Percentiles rank a stretch among this genome's conserved stretches.
Conservation (phyloP, 1,140 invertebrate genomes). For the Gonioctena quinquepunctata region DNA sequence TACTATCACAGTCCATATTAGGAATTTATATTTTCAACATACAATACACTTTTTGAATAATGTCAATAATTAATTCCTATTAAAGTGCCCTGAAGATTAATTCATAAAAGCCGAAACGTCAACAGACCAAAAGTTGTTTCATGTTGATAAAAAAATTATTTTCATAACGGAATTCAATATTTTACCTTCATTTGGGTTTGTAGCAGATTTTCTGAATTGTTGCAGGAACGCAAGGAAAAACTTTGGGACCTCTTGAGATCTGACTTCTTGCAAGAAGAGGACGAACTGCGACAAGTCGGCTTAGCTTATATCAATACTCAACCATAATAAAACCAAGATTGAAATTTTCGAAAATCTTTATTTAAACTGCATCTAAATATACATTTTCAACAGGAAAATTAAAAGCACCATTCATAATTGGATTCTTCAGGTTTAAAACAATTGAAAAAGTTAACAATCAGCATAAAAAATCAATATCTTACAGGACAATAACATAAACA, state of each 20-base stretch:
- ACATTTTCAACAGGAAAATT: conserved; percentile 20
- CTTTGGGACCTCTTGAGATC: conserved; percentile 9
- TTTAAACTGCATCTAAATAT: conserved; percentile 24
- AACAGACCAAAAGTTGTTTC: too few relatives aligned
- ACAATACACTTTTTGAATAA: too few relatives aligned
- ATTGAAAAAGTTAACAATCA: conserved; percentile 17
- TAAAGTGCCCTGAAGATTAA: too few relatives aligned
- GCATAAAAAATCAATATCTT: conserved; percentile 10
- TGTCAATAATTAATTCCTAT: too few relatives aligned
- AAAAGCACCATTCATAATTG: conserved; percentile 22
- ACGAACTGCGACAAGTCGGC: conserved; percentile 22
- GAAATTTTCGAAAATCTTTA: conserved; percentile 10
- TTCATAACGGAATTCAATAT: too few relatives aligned
- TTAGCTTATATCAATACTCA: conserved; percentile 30
- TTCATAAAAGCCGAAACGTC: too few relatives aligned
- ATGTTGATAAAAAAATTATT: too few relatives aligned
- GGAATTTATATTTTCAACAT: too few relatives aligned
- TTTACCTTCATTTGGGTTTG: too few relatives aligned
- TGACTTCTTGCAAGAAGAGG: conserved; percentile 26
- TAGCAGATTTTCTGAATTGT: too few relatives aligned
- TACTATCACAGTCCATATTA: too few relatives aligned
- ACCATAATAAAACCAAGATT: background rate
- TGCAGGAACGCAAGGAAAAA: conserved; percentile 13
- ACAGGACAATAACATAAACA: conserved; percentile 6
- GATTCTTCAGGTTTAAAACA: conserved; percentile 13